A percentile compares a stretch with the other conserved stretches of the same genome.
Evolutionary conservation across 2,888 invertebrate genomes (phyloP).

Genomic region (Romanomermis culicivorax): DNA sequence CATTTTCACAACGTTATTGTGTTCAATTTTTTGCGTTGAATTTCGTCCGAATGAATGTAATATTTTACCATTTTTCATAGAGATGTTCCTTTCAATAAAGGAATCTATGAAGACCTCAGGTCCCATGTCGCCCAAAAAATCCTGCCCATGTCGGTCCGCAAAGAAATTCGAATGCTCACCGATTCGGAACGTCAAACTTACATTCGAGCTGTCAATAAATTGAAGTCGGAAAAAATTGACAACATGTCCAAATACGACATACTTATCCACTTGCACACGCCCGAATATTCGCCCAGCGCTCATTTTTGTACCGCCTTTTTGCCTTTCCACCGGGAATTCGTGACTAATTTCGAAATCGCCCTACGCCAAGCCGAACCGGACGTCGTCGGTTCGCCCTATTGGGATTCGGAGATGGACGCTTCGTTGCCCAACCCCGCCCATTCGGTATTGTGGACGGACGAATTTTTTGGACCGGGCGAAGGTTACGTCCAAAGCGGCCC

Average conservation of each 20-base stretch:
- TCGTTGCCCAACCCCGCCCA: constrained; percentile 25
- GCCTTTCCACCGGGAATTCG: constrained; percentile 7
- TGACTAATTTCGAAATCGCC: constrained; percentile 7
- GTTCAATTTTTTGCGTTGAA: too few species aligned
- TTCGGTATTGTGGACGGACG: constrained; percentile 27
- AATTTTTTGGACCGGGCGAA: constrained; percentile 25
- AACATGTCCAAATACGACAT: constrained; percentile 7
- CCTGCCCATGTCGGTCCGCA: too few species aligned
- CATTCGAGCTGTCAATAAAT: constrained; percentile 13
- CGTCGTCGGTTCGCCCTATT: constrained; percentile 29
- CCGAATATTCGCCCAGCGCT: constrained; percentile 2
- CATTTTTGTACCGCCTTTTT: constrained; percentile 8
- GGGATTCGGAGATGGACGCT: constrained; percentile 29
- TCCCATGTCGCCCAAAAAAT: too few species aligned
- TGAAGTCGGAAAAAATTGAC: background rate
- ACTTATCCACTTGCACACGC: constrained; percentile 1
- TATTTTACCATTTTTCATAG: too few species aligned
- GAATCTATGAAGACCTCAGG: too few species aligned
- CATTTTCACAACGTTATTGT: too few species aligned
- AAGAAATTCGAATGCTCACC: constrained; percentile 21
- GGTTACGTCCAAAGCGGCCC: constrained; percentile 19
- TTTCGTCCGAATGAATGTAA: too few species aligned
- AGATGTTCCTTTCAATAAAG: too few species aligned
- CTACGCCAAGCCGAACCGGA: constrained; percentile 16
- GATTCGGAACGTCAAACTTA: constrained; percentile 18